Evolutionary conservation across 2,113 vertebrate species (phyloP), one percentile per base, ranked within the genome.

Genomic region (Rhabdornis inornatus): DNA sequence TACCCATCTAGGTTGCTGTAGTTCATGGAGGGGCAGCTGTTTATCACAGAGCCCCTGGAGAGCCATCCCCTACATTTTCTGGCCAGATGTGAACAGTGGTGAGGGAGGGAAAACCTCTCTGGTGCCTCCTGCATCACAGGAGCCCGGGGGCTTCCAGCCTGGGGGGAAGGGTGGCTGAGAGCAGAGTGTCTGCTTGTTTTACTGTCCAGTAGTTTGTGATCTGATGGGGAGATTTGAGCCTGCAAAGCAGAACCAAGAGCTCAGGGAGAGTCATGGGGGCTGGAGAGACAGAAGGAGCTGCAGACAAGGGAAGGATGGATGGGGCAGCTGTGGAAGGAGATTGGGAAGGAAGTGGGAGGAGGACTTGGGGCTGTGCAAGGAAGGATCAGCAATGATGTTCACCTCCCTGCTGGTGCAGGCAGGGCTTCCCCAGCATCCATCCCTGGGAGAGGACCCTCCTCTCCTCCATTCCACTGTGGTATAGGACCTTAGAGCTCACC

Each of bases 91-190:
- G 20, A 55, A 31, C 13, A 84, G 30, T 15, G 14, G 56, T 6
- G 44, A 55, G 25, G 22, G 20, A 59, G n/a, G 44, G 11, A 35
- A 83, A 68, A 59, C 23, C 31, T 39, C 40, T n/a, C 15, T n/a
- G 44, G 23, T 81, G 25, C 28, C 17, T 80, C 35, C 33, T 80
- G 56, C 3, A 1, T 23, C 61, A 57, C 60, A 66, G 53, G 14
- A 0, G 0, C 14, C 11, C 19, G 4, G 8, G 31, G 28, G 5
- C 42, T 16, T 10, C 53, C 68, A 76, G 57, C 14, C 40, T 40
- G 24, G 20, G 12, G 2, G 3, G 25, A 72, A 63, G 0, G 1
- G 15, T 39, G 33, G 7, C 53, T 9, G 18, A 42, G 11, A 39
- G 5, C 2, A 3, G 23, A 3, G 4, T 20, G 15, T 27, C n/a